A percentile compares a stretch with the other conserved stretches of the same genome.
phyloP scores from a whole-genome alignment of 1,140 invertebrate species.

The Bathynomus jamesi region DNA sequence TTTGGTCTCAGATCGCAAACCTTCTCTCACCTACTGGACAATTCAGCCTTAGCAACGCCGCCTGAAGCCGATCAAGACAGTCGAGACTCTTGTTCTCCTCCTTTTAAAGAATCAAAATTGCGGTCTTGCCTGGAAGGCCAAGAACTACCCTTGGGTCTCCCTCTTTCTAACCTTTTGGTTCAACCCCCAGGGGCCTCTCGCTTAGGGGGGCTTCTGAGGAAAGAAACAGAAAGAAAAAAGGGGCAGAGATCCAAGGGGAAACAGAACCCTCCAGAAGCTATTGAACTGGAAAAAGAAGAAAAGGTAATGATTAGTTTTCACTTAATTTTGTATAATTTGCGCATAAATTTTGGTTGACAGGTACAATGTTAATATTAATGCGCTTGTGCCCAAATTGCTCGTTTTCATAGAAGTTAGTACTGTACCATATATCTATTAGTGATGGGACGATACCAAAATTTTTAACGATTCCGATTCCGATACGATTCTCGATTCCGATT shows the following conservation, averaged over 20 bases:
- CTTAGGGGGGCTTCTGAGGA: background rate
- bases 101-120: background rate
- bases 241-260: background rate
- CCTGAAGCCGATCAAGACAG: background rate
- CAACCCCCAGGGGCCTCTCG: background rate
- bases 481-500: too few relatives aligned
- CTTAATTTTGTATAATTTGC: too few relatives aligned
- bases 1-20: conserved; percentile 8
- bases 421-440: too few relatives aligned
- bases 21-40: background rate
- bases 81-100: background rate
- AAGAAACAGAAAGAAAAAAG: background rate
- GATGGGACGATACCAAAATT: too few relatives aligned
- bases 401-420: too few relatives aligned
- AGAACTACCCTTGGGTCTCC: background rate
- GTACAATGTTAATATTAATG: too few relatives aligned
- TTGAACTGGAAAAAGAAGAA: background rate
- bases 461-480: too few relatives aligned
- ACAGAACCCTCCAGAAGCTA: background rate
- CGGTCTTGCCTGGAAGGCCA: background rate
- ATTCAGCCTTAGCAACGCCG: background rate
- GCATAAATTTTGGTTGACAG: too few relatives aligned
- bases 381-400: too few relatives aligned
- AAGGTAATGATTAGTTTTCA: too few relatives aligned
- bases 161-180: background rate